Conservation (phyloP, 2,113 vertebrate species). For the Theropithecus gelada region DNA sequence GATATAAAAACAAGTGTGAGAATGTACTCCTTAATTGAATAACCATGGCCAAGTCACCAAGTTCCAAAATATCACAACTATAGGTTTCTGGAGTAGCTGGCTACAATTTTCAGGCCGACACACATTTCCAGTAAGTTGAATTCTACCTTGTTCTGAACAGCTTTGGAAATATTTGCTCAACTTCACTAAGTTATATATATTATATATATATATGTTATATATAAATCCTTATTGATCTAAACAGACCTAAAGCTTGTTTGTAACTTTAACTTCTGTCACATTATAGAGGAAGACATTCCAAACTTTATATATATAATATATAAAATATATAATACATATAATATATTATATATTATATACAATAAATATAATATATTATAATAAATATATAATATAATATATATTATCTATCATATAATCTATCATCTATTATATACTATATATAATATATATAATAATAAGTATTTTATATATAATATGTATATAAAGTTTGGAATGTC, state of each 20-base stretch:
- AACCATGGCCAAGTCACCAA: background rate
- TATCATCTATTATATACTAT: too few species aligned
- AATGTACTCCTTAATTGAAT: background rate
- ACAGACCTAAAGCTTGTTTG: background rate
- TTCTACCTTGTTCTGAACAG: background rate
- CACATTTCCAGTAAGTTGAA: background rate
- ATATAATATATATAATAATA: too few species aligned
- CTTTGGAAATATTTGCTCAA: background rate
- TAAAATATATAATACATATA: too few species aligned
- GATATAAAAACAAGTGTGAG: background rate
- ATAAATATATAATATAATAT: too few species aligned
- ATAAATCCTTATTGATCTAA: background rate
- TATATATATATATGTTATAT: too few species aligned
- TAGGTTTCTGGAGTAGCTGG: background rate
- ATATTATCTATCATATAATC: too few species aligned
- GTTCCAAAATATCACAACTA: background rate
- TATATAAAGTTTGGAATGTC: background rate
- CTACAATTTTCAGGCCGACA: fast-evolving
- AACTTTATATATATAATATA: background rate
- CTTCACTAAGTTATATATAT: background rate
- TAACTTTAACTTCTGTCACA: background rate
- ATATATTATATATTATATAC: too few species aligned
- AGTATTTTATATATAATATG: too few species aligned
- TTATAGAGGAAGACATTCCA: background rate
- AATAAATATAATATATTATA: too few species aligned